A percentile compares a stretch with the other conserved stretches of the same genome.
Evolutionary conservation across 1,140 invertebrate species (phyloP).

Genomic region (Musca domestica): DNA sequence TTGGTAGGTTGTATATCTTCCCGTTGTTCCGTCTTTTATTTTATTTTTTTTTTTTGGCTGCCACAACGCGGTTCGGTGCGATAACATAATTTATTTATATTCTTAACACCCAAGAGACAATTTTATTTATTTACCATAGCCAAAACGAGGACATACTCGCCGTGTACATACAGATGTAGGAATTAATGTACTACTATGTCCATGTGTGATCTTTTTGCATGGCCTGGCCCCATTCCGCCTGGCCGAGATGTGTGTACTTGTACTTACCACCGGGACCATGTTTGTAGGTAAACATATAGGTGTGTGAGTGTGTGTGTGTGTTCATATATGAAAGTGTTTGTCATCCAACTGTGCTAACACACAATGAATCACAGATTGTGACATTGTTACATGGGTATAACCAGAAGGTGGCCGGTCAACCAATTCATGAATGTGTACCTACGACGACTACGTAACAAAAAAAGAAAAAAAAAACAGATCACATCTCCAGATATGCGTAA

Average conservation of each 20-base stretch:
- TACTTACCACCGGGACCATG: no score
- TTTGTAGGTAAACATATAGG: background rate
- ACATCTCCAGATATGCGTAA: no score
- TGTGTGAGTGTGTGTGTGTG: background rate
- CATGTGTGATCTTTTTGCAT: no score
- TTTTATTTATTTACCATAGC: constrained; percentile 20
- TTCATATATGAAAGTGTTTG: no score
- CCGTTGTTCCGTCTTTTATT: background rate
- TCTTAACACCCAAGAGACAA: constrained; percentile 21
- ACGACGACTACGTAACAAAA: no score
- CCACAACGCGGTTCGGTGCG: background rate
- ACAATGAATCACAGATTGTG: constrained; percentile 6
- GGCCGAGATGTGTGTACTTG: no score
- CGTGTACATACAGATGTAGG: background rate
- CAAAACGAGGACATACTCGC: constrained; percentile 8
- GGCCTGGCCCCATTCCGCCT: no score
- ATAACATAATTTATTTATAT: constrained; percentile 22
- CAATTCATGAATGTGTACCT: no score
- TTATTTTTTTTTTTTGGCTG: no score
- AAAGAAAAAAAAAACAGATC: no score
- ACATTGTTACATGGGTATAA: background rate
- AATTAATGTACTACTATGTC: background rate
- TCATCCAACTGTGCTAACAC: background rate
- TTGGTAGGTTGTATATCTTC: constrained; percentile 16
- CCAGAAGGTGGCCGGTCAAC: background rate